Conservation (phyloP, 2,888 invertebrate genomes). For the Tineola bisselliella region DNA sequence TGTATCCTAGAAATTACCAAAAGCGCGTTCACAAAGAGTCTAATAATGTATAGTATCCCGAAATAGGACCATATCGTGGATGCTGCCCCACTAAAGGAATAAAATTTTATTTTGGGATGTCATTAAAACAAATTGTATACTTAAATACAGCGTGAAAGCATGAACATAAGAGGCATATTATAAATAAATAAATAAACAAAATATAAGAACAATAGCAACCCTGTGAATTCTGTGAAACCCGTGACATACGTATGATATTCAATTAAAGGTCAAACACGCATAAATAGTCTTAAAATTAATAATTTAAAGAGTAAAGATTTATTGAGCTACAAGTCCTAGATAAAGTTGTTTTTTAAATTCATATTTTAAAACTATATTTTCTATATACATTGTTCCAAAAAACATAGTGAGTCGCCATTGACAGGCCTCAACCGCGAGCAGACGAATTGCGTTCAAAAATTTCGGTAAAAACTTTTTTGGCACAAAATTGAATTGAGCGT, state of each 20-base stretch:
- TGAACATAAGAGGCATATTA: no score
- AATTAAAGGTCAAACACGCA: neutral
- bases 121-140: no score
- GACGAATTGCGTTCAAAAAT: slow-evolving; percentile 2
- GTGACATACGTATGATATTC: no score
- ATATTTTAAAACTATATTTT: neutral
- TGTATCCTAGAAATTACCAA: no score
- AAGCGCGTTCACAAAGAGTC: no score
- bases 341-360: slow-evolving; percentile 8
- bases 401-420: neutral
- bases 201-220: slow-evolving; percentile 28
- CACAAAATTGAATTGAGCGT: slow-evolving; percentile 49
- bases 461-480: slow-evolving; percentile 30
- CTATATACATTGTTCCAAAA: slow-evolving; percentile 9
- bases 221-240: slow-evolving; percentile 52
- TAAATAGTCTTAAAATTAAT: neutral
- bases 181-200: neutral
- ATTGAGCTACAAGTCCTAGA: slow-evolving; percentile 49
- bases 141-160: no score
- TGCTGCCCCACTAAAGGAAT: no score
- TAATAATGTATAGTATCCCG: no score
- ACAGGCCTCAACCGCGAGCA: neutral
- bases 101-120: no score
- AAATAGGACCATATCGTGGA: no score
- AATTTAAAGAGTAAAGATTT: neutral